phyloP scores from a whole-genome alignment of 2,113 vertebrate species.

The Sebastes fasciatus region DNA sequence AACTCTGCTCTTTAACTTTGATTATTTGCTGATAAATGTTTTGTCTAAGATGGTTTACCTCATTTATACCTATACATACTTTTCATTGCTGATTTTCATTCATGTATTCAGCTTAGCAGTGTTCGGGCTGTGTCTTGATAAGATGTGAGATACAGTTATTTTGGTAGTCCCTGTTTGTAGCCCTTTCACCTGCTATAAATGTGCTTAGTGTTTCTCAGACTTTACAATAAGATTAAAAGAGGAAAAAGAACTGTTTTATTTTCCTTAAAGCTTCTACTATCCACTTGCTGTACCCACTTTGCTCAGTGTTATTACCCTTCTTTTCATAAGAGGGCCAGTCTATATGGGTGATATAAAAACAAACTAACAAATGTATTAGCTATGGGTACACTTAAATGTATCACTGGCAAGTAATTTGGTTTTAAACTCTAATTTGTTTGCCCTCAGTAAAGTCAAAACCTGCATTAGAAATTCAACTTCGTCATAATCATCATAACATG shows the following conservation, averaged over 20 bases:
- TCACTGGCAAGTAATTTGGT: background rate
- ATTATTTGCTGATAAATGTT: slow-evolving; percentile 25
- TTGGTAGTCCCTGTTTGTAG: background rate
- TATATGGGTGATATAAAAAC: background rate
- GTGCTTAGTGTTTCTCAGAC: slow-evolving; percentile 36
- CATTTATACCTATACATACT: background rate
- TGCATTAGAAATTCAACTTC: too few relatives aligned
- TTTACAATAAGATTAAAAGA: slow-evolving; percentile 34
- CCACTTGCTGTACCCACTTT: background rate
- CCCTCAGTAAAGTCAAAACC: background rate
- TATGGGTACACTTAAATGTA: background rate
- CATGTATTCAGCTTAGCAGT: background rate
- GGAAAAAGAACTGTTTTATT: slow-evolving; percentile 1
- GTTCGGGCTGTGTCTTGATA: slow-evolving; percentile 5
- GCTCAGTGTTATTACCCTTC: background rate
- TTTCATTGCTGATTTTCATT: background rate
- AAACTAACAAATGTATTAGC: background rate
- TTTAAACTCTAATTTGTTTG: background rate
- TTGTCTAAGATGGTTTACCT: background rate
- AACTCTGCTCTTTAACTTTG: background rate
- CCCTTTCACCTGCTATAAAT: slow-evolving; percentile 9
- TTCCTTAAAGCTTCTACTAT: background rate
- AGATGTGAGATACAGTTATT: background rate
- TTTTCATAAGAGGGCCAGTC: too few relatives aligned
- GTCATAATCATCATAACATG: too few relatives aligned